Percentiles rank a stretch among this genome's conserved stretches.
Evolutionary conservation across 2,113 vertebrate genomes (phyloP).

Genomic region (Kryptolebias marmoratus): DNA sequence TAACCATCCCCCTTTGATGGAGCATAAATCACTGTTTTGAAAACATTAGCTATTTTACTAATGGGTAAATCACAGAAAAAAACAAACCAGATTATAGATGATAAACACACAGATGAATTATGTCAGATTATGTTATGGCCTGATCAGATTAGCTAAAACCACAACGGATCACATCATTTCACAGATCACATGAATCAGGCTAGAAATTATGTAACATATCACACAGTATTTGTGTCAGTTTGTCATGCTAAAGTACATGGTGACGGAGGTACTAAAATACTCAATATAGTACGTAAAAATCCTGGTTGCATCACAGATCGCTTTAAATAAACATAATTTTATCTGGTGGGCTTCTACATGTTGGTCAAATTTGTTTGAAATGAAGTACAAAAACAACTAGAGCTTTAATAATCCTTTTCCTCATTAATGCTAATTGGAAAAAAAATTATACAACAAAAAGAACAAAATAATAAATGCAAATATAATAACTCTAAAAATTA

Average conservation of each 20-base stretch:
- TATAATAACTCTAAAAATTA: not conserved
- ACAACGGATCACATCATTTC: not conserved
- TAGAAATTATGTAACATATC: not conserved
- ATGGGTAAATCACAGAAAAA: not conserved
- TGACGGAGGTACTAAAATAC: too few species aligned
- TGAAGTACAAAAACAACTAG: too few species aligned
- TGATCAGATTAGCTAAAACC: constrained; percentile 12
- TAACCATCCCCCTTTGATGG: too few species aligned
- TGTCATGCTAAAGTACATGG: not conserved
- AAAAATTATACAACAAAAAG: too few species aligned
- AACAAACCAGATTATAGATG: constrained; percentile 11
- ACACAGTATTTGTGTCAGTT: not conserved
- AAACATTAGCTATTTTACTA: too few species aligned
- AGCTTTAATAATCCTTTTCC: too few species aligned
- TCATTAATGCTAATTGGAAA: too few species aligned
- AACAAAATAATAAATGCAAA: not conserved
- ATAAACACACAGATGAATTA: constrained; percentile 24
- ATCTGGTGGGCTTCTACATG: too few species aligned
- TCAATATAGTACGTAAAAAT: too few species aligned
- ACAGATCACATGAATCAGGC: not conserved
- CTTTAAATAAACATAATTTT: not conserved
- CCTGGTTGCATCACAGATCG: too few species aligned
- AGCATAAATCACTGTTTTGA: too few species aligned
- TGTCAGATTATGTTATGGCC: constrained; percentile 20
- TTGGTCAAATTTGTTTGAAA: not conserved